A percentile compares a stretch with the other conserved stretches of the same genome.
These are phyloP conservation scores for Acleris sparsana DNA, from an alignment of 2,888 invertebrate species.

Conservation along the genomic window DNA sequence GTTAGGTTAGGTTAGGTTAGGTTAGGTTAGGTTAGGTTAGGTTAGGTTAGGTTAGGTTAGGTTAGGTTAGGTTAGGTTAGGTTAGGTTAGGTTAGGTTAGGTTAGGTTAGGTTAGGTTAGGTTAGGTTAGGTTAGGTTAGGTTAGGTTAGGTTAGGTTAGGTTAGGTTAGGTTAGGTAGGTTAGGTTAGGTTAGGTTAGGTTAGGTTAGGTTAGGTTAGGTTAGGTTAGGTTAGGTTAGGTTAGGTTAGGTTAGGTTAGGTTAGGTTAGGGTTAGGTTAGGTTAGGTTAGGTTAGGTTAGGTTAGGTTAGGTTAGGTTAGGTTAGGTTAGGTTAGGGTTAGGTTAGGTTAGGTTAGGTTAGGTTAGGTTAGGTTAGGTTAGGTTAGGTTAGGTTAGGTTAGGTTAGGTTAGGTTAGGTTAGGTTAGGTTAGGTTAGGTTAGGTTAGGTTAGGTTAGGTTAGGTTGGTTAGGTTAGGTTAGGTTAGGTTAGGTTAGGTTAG, in stretches of 20 bases:
- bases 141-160: conserved; percentile 28
- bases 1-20: no score
- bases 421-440: conserved; percentile 14
- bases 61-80: no score
- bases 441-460: no score
- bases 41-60: no score
- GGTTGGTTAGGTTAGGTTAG: no score
- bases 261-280: no score
- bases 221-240: conserved; percentile 29
- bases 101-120: conserved; percentile 27
- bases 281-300: conserved; percentile 28
- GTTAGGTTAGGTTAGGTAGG: no score
- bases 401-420: conserved; percentile 10
- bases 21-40: no score
- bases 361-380: conserved; percentile 19
- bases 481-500: conserved; percentile 15
- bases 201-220: conserved; percentile 25
- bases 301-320: conserved; percentile 16
- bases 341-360: conserved; percentile 19
- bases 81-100: no score
- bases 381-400: conserved; percentile 17
- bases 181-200: no score
- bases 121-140: conserved; percentile 27
- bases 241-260: conserved; percentile 36
- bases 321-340: no score